Conservation (phyloP, 2,888 invertebrate species). For the Drosophila ustulata region DNA sequence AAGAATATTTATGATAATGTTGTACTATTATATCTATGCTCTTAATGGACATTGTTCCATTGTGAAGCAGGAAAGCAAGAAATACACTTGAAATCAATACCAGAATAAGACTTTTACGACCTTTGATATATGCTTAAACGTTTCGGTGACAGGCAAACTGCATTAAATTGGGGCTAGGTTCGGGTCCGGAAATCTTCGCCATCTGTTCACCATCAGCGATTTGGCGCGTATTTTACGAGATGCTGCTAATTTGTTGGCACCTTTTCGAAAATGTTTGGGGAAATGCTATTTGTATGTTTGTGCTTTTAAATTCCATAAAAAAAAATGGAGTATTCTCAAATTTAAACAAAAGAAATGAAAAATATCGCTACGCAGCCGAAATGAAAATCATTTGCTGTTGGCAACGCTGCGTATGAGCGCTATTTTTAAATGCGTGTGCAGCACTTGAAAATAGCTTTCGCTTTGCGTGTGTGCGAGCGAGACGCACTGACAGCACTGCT, state of each 20-base stretch:
- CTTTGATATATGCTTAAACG: slow-evolving; percentile 18
- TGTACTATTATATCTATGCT: slow-evolving; percentile 10
- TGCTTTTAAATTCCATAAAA: slow-evolving; percentile 47
- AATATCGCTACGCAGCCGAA: slow-evolving; percentile 28
- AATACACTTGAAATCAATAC: slow-evolving; percentile 60
- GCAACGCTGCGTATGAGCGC: slow-evolving; percentile 62
- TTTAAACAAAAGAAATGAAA: slow-evolving; percentile 41
- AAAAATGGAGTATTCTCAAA: slow-evolving; percentile 29
- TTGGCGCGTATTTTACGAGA: slow-evolving; percentile 38
- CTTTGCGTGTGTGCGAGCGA: slow-evolving; percentile 47
- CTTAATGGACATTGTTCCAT: slow-evolving; percentile 12
- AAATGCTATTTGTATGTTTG: slow-evolving; percentile 37
- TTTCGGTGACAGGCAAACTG: slow-evolving; percentile 48
- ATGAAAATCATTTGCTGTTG: slow-evolving; percentile 45
- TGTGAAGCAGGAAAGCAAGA: slow-evolving; percentile 41
- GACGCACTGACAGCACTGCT: slow-evolving; percentile 36
- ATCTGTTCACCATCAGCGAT: slow-evolving; percentile 44
- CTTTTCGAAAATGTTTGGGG: slow-evolving; percentile 41
- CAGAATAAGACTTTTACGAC: slow-evolving; percentile 34
- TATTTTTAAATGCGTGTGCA: slow-evolving; percentile 74
- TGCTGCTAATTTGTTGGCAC: slow-evolving; percentile 45
- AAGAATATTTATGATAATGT: slow-evolving; percentile 15
- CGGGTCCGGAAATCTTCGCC: slow-evolving; percentile 34
- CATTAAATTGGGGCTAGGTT: slow-evolving; percentile 18
- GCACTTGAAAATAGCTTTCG: slow-evolving; percentile 56